Conservation (phyloP, 2,113 vertebrate genomes). For the Illadopsis cleaveri region DNA sequence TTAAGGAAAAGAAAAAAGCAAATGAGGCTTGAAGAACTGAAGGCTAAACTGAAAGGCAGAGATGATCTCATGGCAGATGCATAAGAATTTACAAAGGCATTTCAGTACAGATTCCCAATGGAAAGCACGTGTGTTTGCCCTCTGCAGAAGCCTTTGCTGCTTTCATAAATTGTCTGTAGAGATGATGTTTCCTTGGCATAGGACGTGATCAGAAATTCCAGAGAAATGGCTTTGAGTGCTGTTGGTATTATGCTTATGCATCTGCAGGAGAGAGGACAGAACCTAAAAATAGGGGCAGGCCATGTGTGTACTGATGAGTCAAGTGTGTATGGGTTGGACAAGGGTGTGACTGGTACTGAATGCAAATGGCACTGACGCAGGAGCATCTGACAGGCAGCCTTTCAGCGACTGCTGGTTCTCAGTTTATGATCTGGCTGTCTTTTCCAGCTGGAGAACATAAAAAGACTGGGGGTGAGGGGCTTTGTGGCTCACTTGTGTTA, state of each 20-base stretch:
- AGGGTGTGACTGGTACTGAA: background rate
- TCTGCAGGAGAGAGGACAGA: background rate
- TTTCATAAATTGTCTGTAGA: background rate
- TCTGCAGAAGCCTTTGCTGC: background rate
- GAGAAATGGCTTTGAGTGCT: background rate
- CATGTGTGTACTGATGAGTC: background rate
- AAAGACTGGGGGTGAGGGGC: accelerated
- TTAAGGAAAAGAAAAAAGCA: background rate
- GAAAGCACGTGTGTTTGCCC: background rate
- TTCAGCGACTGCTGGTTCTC: background rate
- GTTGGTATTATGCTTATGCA: background rate
- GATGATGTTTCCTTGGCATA: background rate
- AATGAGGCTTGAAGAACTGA: background rate
- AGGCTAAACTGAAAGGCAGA: background rate
- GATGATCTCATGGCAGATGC: background rate
- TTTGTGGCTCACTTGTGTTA: background rate
- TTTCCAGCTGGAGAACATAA: background rate
- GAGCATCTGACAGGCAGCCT: background rate
- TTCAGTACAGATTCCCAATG: background rate
- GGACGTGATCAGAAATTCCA: background rate
- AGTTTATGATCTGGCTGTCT: background rate
- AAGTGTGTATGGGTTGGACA: background rate
- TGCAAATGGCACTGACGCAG: background rate
- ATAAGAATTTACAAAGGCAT: background rate
- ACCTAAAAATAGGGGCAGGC: background rate